Evolutionary conservation across 2,797 vertebrate species (phyloP).

Genomic region (Peromyscus attwateri): DNA sequence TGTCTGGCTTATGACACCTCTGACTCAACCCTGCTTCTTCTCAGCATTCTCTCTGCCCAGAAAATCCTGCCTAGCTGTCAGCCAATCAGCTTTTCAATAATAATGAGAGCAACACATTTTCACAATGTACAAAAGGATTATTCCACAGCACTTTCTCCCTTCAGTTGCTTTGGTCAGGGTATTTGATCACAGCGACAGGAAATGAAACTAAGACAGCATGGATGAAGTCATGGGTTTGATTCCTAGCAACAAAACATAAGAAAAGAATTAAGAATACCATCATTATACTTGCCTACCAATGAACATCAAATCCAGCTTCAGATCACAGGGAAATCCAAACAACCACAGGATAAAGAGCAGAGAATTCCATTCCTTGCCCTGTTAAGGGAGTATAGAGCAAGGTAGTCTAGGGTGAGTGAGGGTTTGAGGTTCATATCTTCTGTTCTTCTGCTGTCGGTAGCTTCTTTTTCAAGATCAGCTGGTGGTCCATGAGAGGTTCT

Average conservation of each 20-base stretch:
- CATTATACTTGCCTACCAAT: not conserved
- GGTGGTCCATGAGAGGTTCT: not conserved
- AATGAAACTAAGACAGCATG: not conserved
- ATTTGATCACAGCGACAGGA: not conserved
- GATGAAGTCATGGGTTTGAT: not conserved
- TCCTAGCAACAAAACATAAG: not conserved
- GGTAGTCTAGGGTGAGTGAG: not conserved
- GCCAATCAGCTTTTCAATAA: not conserved
- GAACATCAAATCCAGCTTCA: slow-evolving; percentile 15
- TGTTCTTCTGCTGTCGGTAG: not conserved
- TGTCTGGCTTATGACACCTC: not conserved
- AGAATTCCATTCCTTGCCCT: not conserved
- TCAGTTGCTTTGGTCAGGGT: not conserved
- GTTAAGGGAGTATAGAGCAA: not conserved
- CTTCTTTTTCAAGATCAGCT: not conserved
- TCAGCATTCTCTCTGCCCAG: not conserved
- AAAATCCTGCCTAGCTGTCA: not conserved
- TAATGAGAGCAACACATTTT: not conserved
- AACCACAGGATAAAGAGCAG: not conserved
- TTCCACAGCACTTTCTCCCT: not conserved
- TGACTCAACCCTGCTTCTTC: not conserved
- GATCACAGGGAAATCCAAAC: not conserved
- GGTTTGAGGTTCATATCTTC: not conserved
- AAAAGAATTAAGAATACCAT: not conserved
- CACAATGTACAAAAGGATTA: not conserved